phyloP scores from a whole-genome alignment of 2,888 invertebrate genomes.

The Hydrotaea cyrtoneurina region DNA sequence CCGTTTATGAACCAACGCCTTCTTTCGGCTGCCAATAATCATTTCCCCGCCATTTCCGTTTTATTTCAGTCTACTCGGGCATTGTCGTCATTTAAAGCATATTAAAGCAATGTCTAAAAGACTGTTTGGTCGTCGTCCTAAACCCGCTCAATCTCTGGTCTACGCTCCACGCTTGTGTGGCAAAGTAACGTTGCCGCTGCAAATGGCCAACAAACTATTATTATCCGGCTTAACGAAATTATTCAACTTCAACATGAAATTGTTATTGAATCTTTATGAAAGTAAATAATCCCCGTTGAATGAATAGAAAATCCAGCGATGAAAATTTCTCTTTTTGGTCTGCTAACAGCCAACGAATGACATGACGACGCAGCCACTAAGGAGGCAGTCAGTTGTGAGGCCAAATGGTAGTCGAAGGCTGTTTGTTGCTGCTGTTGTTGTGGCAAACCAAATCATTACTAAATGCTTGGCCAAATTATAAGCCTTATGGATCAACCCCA shows the following conservation, averaged over 20 bases:
- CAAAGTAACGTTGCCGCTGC: background rate
- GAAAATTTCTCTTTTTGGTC: conserved; percentile 42
- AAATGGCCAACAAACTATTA: conserved; percentile 39
- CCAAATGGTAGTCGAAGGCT: background rate
- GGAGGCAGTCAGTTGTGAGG: background rate
- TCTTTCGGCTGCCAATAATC: background rate
- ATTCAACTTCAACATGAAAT: conserved; percentile 69
- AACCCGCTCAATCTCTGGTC: background rate
- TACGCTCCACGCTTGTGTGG: background rate
- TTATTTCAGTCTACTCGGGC: conserved; percentile 2
- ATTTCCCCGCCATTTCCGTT: background rate
- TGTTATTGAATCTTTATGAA: conserved; percentile 77
- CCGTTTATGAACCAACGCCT: conserved; percentile 9
- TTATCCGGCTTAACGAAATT: conserved; percentile 71
- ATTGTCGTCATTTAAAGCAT: conserved; percentile 8
- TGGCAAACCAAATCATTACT: conserved; percentile 36
- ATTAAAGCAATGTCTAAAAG: conserved; percentile 26
- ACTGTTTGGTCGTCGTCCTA: background rate
- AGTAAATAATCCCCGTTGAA: conserved; percentile 79
- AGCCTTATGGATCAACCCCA: conserved; percentile 17
- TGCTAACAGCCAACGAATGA: background rate
- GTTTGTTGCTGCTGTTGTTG: background rate
- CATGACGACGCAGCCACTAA: background rate
- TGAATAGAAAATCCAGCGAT: conserved; percentile 73
- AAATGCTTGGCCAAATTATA: conserved; percentile 39